Percentiles rank a stretch among this genome's conserved stretches.
These are phyloP conservation scores for Sebastes matsubarae DNA, from an alignment of 2,797 vertebrate species.

Conservation along the genomic window DNA sequence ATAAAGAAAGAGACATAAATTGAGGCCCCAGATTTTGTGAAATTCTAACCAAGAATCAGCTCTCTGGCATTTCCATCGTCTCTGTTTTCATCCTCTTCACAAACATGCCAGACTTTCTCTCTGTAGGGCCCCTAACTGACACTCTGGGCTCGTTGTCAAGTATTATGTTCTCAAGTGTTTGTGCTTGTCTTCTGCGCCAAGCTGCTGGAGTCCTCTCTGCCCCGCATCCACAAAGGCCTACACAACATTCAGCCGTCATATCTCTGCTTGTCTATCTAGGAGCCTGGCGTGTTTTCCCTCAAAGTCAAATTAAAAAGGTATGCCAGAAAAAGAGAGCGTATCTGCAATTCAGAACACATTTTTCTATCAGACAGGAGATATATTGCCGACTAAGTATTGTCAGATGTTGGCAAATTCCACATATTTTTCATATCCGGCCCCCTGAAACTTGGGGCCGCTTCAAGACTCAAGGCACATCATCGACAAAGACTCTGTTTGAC, in stretches of 20 bases:
- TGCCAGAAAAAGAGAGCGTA: slow-evolving; percentile 75
- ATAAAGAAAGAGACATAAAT: slow-evolving; percentile 31
- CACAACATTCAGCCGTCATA: slow-evolving; percentile 61
- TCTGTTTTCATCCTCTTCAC: slow-evolving; percentile 49
- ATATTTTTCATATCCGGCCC: slow-evolving; percentile 84
- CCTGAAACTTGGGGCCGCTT: slow-evolving; percentile 75
- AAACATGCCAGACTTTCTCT: slow-evolving; percentile 56
- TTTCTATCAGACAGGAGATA: slow-evolving; percentile 83
- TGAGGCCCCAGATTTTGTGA: slow-evolving; percentile 25
- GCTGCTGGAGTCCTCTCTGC: slow-evolving; percentile 73
- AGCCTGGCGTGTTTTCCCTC: slow-evolving; percentile 68
- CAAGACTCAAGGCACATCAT: slow-evolving; percentile 76
- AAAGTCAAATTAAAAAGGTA: slow-evolving; percentile 81
- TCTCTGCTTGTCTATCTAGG: slow-evolving; percentile 64
- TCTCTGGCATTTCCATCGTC: slow-evolving; percentile 40
- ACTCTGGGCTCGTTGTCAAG: slow-evolving; percentile 69
- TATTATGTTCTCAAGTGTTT: slow-evolving; percentile 73
- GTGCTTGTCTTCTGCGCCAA: slow-evolving; percentile 68
- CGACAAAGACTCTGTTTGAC: slow-evolving; percentile 74
- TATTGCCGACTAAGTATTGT: slow-evolving; percentile 84
- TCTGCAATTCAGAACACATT: slow-evolving; percentile 84
- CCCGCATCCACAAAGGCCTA: slow-evolving; percentile 59
- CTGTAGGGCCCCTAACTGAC: slow-evolving; percentile 49
- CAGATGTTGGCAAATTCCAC: slow-evolving; percentile 86
- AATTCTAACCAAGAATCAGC: slow-evolving; percentile 33